These are phyloP conservation scores for Drosophila sp. DNA, from an alignment of 1,140 invertebrate genomes.

Conservation along the genomic window DNA sequence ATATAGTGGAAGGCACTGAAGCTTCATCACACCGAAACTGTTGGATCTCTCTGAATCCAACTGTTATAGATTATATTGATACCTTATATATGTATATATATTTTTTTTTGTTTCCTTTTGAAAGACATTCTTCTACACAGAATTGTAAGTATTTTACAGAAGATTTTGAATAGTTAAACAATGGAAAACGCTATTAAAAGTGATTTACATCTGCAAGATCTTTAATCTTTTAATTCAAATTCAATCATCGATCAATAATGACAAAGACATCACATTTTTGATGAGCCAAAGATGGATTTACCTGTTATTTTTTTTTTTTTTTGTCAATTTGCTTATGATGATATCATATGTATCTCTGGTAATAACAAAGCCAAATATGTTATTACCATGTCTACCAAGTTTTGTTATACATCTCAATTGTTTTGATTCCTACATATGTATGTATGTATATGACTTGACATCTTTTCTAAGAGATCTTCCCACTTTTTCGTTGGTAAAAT, in stretches of 20 bases:
- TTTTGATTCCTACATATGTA: background rate
- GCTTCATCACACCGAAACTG: too few relatives aligned
- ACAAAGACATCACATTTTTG: background rate
- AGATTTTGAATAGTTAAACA: too few relatives aligned
- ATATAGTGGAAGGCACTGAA: too few relatives aligned
- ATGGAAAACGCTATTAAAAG: too few relatives aligned
- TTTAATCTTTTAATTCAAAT: background rate
- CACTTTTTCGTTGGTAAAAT: conserved; percentile 6
- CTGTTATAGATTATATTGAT: too few relatives aligned
- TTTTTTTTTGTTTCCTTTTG: too few relatives aligned
- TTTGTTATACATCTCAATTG: conserved; percentile 10
- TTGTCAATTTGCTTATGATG: conserved; percentile 4
- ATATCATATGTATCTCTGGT: background rate
- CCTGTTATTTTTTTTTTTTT: background rate
- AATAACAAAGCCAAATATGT: background rate
- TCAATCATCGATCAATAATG: background rate
- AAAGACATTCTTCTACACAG: too few relatives aligned
- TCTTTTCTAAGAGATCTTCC: background rate
- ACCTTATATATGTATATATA: too few relatives aligned
- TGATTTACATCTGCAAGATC: too few relatives aligned
- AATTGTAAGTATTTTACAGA: too few relatives aligned
- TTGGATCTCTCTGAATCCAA: too few relatives aligned
- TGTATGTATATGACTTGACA: background rate
- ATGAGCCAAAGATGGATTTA: conserved; percentile 3
- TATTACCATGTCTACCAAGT: background rate